Percentiles rank a stretch among this genome's conserved stretches.
These are phyloP conservation scores for Dicranocentrus wangi DNA, from an alignment of 2,888 invertebrate species.

Conservation along the genomic window DNA sequence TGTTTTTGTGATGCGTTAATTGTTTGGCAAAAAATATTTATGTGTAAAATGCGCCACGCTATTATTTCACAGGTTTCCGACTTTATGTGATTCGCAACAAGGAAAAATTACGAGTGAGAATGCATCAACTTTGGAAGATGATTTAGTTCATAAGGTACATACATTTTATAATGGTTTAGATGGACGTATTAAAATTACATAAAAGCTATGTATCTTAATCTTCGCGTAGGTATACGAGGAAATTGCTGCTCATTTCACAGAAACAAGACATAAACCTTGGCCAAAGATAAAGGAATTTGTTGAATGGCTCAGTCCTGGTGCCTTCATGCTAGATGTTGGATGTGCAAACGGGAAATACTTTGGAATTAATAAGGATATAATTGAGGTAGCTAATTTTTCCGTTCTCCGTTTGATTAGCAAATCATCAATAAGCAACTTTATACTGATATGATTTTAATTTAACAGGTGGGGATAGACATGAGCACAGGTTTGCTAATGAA, in stretches of 20 bases:
- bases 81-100: slow-evolving; percentile 81
- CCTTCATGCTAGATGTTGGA: slow-evolving; percentile 91
- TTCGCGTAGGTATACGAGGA: slow-evolving; percentile 87
- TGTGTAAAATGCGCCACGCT: too few species aligned
- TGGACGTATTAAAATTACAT: too few species aligned
- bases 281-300: slow-evolving; percentile 90
- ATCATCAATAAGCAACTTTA: too few species aligned
- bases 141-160: slow-evolving; percentile 84
- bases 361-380: slow-evolving; percentile 78
- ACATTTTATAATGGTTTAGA: too few species aligned
- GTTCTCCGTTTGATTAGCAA: too few species aligned
- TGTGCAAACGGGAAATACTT: slow-evolving; percentile 99
- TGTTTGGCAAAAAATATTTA: background rate
- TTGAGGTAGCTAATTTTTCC: too few species aligned
- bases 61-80: slow-evolving; percentile 75
- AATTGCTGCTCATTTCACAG: slow-evolving; percentile 95
- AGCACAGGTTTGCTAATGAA: slow-evolving; percentile 82
- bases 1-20: background rate
- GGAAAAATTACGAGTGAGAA: slow-evolving; percentile 75
- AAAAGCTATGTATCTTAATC: background rate
- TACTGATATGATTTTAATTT: too few species aligned
- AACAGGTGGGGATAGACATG: slow-evolving; percentile 87
- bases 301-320: slow-evolving; percentile 80
- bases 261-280: slow-evolving; percentile 96
- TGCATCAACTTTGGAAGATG: slow-evolving; percentile 82